Conservation (phyloP, 2,888 invertebrate genomes). For the Saturnia japonica region DNA sequence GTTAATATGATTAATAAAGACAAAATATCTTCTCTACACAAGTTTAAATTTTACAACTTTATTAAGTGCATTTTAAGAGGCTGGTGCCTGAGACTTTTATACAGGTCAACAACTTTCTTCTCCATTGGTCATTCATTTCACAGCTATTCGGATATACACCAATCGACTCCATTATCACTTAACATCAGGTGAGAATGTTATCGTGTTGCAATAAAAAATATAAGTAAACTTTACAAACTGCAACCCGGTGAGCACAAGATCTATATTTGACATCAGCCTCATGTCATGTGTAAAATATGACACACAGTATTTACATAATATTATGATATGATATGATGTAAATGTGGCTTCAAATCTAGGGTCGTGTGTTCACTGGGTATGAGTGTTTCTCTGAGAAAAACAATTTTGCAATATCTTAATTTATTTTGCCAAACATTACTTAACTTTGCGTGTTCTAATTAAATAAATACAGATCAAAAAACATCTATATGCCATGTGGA, state of each 20-base stretch:
- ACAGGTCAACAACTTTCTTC: background rate
- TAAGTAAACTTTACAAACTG: background rate
- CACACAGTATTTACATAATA: no score
- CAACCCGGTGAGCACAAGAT: no score
- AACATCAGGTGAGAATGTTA: background rate
- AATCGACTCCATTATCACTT: background rate
- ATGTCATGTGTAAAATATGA: no score
- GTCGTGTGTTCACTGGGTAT: no score
- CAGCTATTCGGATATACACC: background rate
- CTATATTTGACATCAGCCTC: no score
- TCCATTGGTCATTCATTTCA: background rate
- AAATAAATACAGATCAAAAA: background rate
- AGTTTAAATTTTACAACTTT: no score
- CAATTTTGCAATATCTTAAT: background rate
- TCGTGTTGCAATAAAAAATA: no score
- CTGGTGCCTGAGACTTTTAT: no score
- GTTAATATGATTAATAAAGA: background rate
- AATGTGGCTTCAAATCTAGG: no score
- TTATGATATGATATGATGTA: no score
- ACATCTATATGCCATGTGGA: background rate
- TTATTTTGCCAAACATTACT: background rate
- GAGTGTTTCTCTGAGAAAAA: background rate
- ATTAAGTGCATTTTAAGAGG: no score
- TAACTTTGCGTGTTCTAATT: background rate
- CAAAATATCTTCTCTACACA: no score